Evolutionary conservation across 2,888 invertebrate species (phyloP), one percentile per base, ranked within the genome.

Genomic region (Hirtodrosophila duncani): DNA sequence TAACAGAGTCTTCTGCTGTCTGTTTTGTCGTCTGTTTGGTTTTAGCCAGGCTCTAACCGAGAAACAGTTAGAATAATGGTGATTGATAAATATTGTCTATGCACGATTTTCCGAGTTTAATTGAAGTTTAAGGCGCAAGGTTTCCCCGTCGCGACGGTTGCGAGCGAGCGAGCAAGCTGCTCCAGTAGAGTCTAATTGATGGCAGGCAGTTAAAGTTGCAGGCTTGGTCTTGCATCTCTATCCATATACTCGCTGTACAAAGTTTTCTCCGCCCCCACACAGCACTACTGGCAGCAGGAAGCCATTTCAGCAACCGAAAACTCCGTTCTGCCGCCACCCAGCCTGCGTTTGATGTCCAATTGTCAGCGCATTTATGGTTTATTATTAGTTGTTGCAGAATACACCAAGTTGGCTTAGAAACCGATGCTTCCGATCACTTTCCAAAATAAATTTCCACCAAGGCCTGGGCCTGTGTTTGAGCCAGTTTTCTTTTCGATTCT

Each of bases 41-140:
- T 31, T 42, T 27, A 16, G 36, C 61, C 41, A n/a, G n/a, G n/a
- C n/a, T n/a, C 18, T 20, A 34, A 38, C 31, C 42, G 34, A 37
- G 34, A 50, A 66, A 74, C 79, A 75, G 74, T 79, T 81, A 81
- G 79, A 81, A 81, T 75, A 75, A 75, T 81, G 79, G 81, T 81
- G 74, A 75, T 75, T 81, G 81, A 75, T 75, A 75, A 81, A 75
- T 75, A 75, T 75, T 64, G 75, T 79, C 79, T 70, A 81, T 62
- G 74, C 74, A 75, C 74, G 74, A 75, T 45, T 75, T 60, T 34
- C 43, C 57, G 42, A 48, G 43, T 70, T 81, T 79, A 75, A 75
- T 75, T 75, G 64, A 75, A 81, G 81, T 63, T 57, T 75, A 36
- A 67, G 59, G 63, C 67, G 63, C 67, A 59, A 70, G 50, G 71